phyloP scores from a whole-genome alignment of 2,888 invertebrate species.

The Gandaritis pyraliata region DNA sequence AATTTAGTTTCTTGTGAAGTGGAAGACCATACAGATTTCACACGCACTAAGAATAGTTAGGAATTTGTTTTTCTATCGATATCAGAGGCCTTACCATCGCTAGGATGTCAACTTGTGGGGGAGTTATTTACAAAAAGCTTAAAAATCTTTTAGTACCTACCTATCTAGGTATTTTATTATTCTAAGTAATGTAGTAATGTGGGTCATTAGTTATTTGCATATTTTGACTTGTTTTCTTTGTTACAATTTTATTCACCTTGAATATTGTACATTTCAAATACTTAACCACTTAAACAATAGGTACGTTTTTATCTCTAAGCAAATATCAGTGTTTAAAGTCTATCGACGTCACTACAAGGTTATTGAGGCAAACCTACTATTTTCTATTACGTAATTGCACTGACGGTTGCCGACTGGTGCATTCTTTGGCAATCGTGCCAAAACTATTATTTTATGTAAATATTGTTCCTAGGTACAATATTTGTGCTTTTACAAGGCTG shows the following conservation, averaged over 20 bases:
- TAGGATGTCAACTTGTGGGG: no score
- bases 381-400: constrained; percentile 45
- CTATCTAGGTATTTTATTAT: background rate
- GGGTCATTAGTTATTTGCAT: background rate
- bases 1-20: no score
- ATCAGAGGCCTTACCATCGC: no score
- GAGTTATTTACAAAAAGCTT: no score
- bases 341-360: constrained; percentile 45
- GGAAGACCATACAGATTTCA: no score
- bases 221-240: background rate
- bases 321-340: constrained; percentile 36
- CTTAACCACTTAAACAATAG: constrained; percentile 7
- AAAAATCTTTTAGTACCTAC: no score
- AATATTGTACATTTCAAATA: background rate
- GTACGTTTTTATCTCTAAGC: constrained; percentile 17
- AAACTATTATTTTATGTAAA: constrained; percentile 48
- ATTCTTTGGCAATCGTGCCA: constrained; percentile 65
- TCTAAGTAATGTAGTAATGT: background rate
- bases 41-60: no score
- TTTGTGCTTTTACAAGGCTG: constrained; percentile 48
- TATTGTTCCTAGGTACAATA: constrained; percentile 44
- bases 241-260: background rate
- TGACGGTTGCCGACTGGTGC: constrained; percentile 41
- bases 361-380: constrained; percentile 39
- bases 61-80: no score